A percentile compares a stretch with the other conserved stretches of the same genome.
These are phyloP conservation scores for Pseudonaja textilis DNA, from an alignment of 2,113 vertebrate genomes.

Conservation along the genomic window DNA sequence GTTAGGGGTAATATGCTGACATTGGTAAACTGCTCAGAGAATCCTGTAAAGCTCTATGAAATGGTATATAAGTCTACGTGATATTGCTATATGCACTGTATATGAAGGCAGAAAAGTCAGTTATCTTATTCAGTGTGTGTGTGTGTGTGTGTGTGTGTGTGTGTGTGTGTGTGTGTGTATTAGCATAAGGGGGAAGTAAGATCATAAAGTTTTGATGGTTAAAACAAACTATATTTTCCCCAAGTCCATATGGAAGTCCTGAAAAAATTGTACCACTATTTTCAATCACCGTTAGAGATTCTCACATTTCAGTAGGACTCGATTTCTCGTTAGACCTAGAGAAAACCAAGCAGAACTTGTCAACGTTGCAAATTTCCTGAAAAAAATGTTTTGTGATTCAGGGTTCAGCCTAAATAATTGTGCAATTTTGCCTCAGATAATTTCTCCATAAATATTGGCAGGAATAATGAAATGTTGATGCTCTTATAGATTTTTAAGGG, in stretches of 20 bases:
- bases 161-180: too few relatives aligned
- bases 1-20: neutral
- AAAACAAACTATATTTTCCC: neutral
- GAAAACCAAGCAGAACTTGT: neutral
- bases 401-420: neutral
- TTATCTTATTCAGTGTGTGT: neutral
- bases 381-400: neutral
- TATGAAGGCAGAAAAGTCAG: neutral
- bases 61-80: neutral
- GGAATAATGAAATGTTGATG: neutral
- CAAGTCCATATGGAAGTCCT: neutral
- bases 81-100: neutral
- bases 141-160: too few relatives aligned
- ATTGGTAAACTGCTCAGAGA: neutral
- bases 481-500: neutral
- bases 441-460: neutral
- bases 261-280: neutral
- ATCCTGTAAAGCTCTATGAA: neutral
- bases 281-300: neutral
- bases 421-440: neutral
- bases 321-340: neutral
- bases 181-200: neutral
- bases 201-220: neutral
- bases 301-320: neutral
- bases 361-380: neutral